These are phyloP conservation scores for Paraescarpia echinospica DNA, from an alignment of 1,140 invertebrate genomes.

Conservation along the genomic window DNA sequence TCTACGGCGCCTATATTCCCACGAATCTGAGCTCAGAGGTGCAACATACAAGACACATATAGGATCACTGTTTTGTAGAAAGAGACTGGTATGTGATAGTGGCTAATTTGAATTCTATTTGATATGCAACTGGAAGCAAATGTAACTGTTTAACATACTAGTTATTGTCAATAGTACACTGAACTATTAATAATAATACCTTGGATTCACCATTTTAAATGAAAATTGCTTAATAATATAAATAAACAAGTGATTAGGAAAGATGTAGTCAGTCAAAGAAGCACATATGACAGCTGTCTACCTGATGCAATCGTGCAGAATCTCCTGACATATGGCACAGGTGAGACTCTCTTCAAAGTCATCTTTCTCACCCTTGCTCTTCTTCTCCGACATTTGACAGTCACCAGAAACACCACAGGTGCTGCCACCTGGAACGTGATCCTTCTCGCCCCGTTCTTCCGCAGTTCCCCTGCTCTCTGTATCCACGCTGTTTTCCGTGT, in stretches of 20 bases:
- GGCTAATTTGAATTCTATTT: no score
- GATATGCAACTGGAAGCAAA: no score
- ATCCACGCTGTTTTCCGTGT: neutral
- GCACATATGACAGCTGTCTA: slow-evolving; percentile 23
- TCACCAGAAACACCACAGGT: neutral
- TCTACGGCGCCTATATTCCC: no score
- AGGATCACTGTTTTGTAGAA: no score
- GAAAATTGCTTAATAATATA: neutral
- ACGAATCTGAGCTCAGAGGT: no score
- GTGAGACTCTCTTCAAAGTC: slow-evolving; percentile 47
- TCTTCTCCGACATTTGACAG: neutral
- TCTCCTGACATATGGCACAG: slow-evolving; percentile 55
- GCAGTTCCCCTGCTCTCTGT: neutral
- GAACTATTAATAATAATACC: no score
- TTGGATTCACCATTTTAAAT: no score
- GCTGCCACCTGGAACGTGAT: neutral
- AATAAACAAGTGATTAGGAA: neutral
- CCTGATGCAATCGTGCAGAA: slow-evolving; percentile 57
- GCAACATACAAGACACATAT: no score
- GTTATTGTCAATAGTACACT: no score
- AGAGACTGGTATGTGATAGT: no score
- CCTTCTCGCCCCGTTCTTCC: neutral
- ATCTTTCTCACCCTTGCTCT: slow-evolving; percentile 34
- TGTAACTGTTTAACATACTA: no score
- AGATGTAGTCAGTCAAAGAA: neutral